Evolutionary conservation across 2,113 vertebrate genomes (phyloP), one percentile per base, ranked within the genome.

Genomic region (Carettochelys insculpta): DNA sequence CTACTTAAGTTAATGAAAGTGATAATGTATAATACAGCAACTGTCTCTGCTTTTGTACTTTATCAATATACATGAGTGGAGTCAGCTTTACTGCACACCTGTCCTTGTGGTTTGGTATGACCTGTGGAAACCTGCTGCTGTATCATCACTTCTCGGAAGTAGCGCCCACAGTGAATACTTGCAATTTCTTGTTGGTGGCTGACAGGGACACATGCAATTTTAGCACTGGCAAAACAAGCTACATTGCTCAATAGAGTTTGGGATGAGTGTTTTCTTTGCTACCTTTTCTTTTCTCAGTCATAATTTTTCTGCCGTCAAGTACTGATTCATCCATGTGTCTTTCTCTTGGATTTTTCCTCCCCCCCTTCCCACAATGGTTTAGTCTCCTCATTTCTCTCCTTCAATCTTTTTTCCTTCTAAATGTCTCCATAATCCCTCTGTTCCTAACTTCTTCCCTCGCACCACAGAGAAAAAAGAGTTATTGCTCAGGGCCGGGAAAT

Each of bases 1-100:
- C 78, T 95, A 97, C 96, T 98, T 96, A 96, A 96, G 85, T 89
- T 97, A 97, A 97, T 97, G 95, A 97, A 93, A 0, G 14, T 83
- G 80, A 92, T 97, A 84, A 87, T 92, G 83, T 88, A 78, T 79
- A 81, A 88, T 94, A 79, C 8, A 88, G 24, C 80, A 85, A 90
- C 87, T 50, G 80, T 22, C 24, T 50, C 58, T 93, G 34, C 5
- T 9, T 71, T 24, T 89, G 91, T n/a, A 85, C 78, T 47, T 90
- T n/a, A 85, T 95, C 97, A 97, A 97, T 98, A 94, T 89, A 94
- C 95, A 96, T 92, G 84, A 96, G 90, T 87, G 93, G 84, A 95
- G 89, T 90, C 92, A 76, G 79, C 17, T 61, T 85, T 86, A 51
- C 52, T 78, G 83, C 53, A 81, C 96, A 94, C 53, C 92, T 97